phyloP scores from a whole-genome alignment of 2,797 vertebrate genomes.

The Chiloscyllium punctatum region DNA sequence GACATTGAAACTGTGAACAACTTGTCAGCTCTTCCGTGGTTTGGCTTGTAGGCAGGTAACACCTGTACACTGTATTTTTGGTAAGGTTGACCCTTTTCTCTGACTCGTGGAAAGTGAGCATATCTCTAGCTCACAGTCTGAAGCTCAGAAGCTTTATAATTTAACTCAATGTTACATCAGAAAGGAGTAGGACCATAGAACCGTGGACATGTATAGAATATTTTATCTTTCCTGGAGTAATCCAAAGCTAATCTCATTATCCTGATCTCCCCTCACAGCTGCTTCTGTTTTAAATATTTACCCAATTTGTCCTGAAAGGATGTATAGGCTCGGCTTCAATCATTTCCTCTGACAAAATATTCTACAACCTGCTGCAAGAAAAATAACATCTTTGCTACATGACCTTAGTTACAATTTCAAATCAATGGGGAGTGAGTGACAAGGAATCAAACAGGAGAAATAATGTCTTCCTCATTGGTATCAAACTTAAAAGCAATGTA shows the following conservation, averaged over 20 bases:
- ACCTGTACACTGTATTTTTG: neutral
- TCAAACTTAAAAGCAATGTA: neutral
- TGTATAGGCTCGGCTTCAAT: neutral
- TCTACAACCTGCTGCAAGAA: neutral
- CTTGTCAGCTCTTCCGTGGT: too few species aligned
- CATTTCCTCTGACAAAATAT: neutral
- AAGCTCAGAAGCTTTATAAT: neutral
- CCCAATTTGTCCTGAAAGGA: neutral
- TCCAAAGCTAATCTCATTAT: conserved; percentile 4
- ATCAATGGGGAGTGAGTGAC: too few species aligned
- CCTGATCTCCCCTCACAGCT: neutral
- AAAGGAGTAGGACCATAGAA: neutral
- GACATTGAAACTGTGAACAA: too few species aligned
- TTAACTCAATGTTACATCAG: neutral
- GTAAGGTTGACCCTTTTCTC: neutral
- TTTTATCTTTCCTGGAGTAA: neutral
- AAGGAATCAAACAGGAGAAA: neutral
- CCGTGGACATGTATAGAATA: neutral
- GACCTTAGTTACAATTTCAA: neutral
- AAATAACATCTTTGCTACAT: neutral
- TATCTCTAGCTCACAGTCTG: neutral
- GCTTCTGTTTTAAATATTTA: neutral
- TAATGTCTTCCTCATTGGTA: neutral
- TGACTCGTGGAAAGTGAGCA: neutral
- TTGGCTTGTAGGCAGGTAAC: neutral